These are phyloP conservation scores for Helicoverpa zea DNA, from an alignment of 1,140 invertebrate genomes.

Conservation along the genomic window DNA sequence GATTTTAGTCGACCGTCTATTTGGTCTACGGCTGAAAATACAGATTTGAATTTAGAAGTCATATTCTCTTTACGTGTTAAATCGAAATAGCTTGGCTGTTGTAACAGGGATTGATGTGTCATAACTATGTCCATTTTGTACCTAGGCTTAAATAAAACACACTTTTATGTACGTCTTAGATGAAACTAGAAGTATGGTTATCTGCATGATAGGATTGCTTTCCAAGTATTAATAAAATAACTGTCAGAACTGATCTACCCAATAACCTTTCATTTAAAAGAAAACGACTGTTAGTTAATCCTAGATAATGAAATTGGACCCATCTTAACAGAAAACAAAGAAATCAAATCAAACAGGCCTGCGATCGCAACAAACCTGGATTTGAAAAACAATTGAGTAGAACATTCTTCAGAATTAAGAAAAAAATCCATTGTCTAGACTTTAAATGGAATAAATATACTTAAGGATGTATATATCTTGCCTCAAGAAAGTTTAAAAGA, in stretches of 20 bases:
- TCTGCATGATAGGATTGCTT: too few species aligned
- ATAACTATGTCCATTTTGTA: too few species aligned
- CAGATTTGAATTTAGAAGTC: conserved; percentile 7
- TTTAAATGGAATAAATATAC: background rate
- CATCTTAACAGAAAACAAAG: background rate
- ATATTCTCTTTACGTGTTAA: too few species aligned
- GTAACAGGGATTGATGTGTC: too few species aligned
- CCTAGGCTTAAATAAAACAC: too few species aligned
- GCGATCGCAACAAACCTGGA: background rate
- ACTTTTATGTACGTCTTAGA: too few species aligned
- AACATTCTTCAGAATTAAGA: background rate
- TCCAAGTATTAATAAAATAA: too few species aligned
- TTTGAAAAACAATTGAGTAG: conserved; percentile 30
- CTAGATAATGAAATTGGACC: conserved; percentile 12
- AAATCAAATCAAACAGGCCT: background rate
- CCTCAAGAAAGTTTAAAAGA: background rate
- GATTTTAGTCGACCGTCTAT: background rate
- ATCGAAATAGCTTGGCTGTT: too few species aligned
- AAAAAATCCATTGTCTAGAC: background rate
- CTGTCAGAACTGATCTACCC: background rate
- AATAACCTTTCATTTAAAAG: background rate
- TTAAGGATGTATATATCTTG: background rate
- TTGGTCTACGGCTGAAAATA: conserved; percentile 2
- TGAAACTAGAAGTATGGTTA: too few species aligned
- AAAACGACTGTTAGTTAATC: conserved; percentile 3